Percentiles rank a stretch among this genome's conserved stretches.
These are phyloP conservation scores for Periophthalmodon schlosseri DNA, from an alignment of 2,113 vertebrate species.

Conservation along the genomic window DNA sequence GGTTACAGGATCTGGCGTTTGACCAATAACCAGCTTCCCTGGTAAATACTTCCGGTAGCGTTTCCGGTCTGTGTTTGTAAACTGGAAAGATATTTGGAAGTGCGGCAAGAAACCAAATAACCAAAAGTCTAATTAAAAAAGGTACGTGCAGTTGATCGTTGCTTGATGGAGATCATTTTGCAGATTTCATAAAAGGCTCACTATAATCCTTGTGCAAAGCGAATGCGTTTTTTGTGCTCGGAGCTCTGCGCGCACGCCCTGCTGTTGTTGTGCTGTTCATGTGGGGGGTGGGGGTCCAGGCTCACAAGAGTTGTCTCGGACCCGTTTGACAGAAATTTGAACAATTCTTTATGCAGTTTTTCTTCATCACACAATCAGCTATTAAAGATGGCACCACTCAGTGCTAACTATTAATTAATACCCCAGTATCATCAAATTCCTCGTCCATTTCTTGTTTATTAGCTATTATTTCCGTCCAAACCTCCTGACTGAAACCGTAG, in stretches of 20 bases:
- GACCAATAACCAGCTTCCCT: slow-evolving; percentile 56
- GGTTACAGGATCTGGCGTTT: slow-evolving; percentile 49
- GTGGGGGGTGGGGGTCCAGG: slow-evolving; percentile 49
- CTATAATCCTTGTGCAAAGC: neutral
- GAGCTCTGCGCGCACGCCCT: slow-evolving; percentile 58
- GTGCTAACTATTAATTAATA: neutral
- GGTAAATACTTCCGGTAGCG: slow-evolving; percentile 78
- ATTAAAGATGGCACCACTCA: neutral
- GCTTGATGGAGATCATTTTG: neutral
- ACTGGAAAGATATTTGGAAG: slow-evolving; percentile 78
- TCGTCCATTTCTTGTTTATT: neutral
- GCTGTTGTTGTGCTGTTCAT: slow-evolving; percentile 73
- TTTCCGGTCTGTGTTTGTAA: slow-evolving; percentile 86
- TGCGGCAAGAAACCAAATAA: slow-evolving; percentile 69
- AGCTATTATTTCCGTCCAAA: neutral
- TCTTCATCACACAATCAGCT: neutral
- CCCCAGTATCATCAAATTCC: neutral
- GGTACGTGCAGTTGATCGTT: slow-evolving; percentile 39
- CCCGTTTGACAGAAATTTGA: neutral
- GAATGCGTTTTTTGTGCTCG: slow-evolving; percentile 49
- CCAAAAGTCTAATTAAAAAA: slow-evolving; percentile 43
- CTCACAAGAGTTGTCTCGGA: slow-evolving; percentile 40
- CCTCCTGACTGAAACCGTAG: neutral
- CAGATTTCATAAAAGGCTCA: neutral
- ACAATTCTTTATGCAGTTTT: no score